These are phyloP conservation scores for Lasioglossum lativentre DNA, from an alignment of 2,888 invertebrate genomes.

Conservation along the genomic window DNA sequence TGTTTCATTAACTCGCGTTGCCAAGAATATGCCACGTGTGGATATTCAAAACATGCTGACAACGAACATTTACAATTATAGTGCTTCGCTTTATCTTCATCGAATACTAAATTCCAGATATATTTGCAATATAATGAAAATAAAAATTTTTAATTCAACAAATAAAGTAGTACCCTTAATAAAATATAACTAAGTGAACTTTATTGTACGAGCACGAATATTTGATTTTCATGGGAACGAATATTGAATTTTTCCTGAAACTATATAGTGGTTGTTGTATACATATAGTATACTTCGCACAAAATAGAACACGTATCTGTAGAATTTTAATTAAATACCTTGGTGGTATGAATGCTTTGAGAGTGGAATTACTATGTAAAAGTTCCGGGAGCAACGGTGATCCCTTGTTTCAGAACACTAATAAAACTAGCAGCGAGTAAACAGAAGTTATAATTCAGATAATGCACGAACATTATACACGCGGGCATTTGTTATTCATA, in stretches of 20 bases:
- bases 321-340: background rate
- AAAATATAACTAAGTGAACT: background rate
- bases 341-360: background rate
- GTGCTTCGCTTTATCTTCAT: background rate
- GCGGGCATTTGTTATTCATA: slow-evolving; percentile 2
- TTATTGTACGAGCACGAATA: background rate
- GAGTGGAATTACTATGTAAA: background rate
- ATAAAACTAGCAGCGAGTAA: background rate
- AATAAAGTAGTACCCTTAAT: background rate
- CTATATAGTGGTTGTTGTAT: background rate
- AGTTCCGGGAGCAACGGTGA: background rate
- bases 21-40: background rate
- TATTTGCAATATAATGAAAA: background rate
- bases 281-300: background rate
- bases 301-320: background rate
- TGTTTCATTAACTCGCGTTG: background rate
- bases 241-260: background rate
- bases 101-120: background rate
- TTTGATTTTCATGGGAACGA: background rate
- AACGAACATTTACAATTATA: background rate
- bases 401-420: background rate
- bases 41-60: background rate
- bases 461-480: background rate
- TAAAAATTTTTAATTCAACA: too few relatives aligned
- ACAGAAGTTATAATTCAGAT: background rate